Percentiles rank a stretch among this genome's conserved stretches.
phyloP scores from a whole-genome alignment of 2,888 invertebrate genomes.

The Cryptosula pallasiana region DNA sequence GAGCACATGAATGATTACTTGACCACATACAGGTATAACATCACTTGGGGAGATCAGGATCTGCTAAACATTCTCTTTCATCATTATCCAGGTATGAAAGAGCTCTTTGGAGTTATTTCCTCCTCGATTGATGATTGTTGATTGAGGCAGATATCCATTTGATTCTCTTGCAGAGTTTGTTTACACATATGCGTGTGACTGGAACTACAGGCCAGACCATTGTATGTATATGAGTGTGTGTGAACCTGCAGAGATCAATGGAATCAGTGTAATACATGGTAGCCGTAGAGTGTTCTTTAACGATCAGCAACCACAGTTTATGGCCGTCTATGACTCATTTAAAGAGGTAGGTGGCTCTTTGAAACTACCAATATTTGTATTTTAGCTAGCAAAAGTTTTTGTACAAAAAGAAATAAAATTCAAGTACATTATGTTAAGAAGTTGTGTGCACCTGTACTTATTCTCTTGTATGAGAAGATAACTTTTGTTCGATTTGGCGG shows the following conservation, averaged over 20 bases:
- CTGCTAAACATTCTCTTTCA: conserved; percentile 85
- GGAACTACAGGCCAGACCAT: conserved; percentile 90
- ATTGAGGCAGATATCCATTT: too few species aligned
- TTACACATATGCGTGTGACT: conserved; percentile 73
- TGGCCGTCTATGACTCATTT: conserved; percentile 63
- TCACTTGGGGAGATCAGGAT: conserved; percentile 98
- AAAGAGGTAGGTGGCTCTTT: conserved; percentile 34
- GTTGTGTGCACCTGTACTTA: too few species aligned
- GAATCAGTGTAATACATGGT: conserved; percentile 81
- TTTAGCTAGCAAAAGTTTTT: too few species aligned
- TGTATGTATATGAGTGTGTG: conserved; percentile 92
- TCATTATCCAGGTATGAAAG: conserved; percentile 65
- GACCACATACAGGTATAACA: conserved; percentile 71
- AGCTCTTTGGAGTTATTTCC: background rate
- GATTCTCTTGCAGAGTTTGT: conserved; percentile 64
- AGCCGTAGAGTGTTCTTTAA: conserved; percentile 80
- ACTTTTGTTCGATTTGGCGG: too few species aligned
- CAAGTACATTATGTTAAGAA: too few species aligned
- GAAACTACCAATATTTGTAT: too few species aligned
- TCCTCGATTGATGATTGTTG: too few species aligned
- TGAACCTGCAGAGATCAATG: conserved; percentile 64
- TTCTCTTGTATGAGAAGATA: too few species aligned
- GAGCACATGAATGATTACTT: conserved; percentile 77
- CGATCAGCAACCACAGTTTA: conserved; percentile 78
- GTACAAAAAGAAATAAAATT: too few species aligned